These are phyloP conservation scores for Achroia grisella DNA, from an alignment of 1,140 invertebrate species.

Conservation along the genomic window DNA sequence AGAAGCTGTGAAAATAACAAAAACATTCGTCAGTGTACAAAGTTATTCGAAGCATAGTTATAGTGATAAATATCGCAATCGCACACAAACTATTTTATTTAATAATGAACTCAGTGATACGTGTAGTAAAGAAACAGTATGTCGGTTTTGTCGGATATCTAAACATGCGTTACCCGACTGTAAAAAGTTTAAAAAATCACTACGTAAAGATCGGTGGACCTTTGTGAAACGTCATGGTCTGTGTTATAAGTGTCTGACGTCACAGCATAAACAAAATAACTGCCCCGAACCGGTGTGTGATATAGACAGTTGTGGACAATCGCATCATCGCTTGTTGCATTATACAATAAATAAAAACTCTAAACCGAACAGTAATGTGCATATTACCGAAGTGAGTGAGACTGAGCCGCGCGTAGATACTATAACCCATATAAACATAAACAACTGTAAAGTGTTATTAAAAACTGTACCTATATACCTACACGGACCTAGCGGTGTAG, in stretches of 20 bases:
- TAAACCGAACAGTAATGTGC: neutral
- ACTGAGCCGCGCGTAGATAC: neutral
- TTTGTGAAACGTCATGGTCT: constrained; percentile 9
- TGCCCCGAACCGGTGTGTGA: constrained; percentile 16
- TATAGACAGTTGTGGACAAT: constrained; percentile 8
- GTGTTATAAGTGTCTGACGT: constrained; percentile 12
- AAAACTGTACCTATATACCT: constrained; percentile 1
- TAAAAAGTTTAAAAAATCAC: constrained; percentile 8
- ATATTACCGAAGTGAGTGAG: no score
- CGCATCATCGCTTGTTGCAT: constrained; percentile 16
- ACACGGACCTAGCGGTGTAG: neutral
- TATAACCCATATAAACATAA: neutral
- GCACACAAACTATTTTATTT: constrained; percentile 5
- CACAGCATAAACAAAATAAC: constrained; percentile 9
- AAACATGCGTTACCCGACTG: constrained; percentile 10
- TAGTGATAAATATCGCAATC: neutral
- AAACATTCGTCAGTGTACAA: neutral
- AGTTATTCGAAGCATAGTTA: neutral
- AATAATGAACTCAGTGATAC: neutral
- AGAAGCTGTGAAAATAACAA: constrained; percentile 3
- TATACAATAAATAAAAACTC: neutral
- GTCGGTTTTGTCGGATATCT: constrained; percentile 1
- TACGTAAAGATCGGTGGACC: constrained; percentile 11
- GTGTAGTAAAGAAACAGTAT: neutral
- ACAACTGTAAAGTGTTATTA: neutral